phyloP scores from a whole-genome alignment of 2,113 vertebrate species.

The Corydoras sp. region DNA sequence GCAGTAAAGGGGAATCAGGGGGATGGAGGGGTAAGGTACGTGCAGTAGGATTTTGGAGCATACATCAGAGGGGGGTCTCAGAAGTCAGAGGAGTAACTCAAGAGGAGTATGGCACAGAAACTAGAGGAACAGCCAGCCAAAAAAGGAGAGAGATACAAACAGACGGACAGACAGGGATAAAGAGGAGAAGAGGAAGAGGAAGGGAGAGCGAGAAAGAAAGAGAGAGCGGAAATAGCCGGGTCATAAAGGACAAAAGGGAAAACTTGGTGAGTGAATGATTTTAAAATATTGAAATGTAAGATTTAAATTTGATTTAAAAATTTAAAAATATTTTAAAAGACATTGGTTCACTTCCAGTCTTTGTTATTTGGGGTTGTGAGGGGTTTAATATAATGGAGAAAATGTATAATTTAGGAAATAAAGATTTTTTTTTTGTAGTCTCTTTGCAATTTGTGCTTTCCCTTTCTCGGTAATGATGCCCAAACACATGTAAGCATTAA shows the following conservation, averaged over 20 bases:
- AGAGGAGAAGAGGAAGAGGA: background rate
- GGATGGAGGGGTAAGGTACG: background rate
- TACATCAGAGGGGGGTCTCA: background rate
- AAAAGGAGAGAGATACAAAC: slow-evolving; percentile 31
- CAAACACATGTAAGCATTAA: no score
- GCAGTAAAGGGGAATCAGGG: background rate
- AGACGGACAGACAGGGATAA: background rate
- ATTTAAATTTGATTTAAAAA: background rate
- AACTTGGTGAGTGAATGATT: slow-evolving; percentile 6
- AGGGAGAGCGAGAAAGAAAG: background rate
- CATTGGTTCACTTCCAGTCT: no score
- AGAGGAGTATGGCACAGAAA: background rate
- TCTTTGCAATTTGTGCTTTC: no score
- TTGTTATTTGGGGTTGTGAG: no score
- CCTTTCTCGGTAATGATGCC: no score
- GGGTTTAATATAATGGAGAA: no score
- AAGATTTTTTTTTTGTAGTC: no score
- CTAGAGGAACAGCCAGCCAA: slow-evolving; percentile 22
- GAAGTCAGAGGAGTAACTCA: slow-evolving; percentile 21
- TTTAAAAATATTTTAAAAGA: background rate
- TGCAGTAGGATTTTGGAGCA: background rate
- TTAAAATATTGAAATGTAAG: background rate
- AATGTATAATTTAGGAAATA: no score
- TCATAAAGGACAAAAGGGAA: background rate
- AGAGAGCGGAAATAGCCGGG: background rate